Evolutionary conservation across 2,113 vertebrate species (phyloP).

Genomic region (Leuciscus idus): DNA sequence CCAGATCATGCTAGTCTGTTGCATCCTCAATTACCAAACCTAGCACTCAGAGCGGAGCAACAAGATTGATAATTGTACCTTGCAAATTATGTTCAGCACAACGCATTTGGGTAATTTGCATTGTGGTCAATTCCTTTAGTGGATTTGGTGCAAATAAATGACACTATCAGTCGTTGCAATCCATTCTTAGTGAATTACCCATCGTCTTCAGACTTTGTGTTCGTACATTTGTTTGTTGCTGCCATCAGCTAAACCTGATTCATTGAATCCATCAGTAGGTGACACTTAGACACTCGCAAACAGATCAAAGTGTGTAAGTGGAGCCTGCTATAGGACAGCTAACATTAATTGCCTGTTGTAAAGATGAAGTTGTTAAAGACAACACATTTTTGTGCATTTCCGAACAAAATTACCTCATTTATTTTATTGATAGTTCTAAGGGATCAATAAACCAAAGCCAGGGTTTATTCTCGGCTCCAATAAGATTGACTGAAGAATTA

Average conservation of each 20-base stretch:
- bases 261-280: not conserved
- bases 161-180: not conserved
- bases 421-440: conserved; percentile 71
- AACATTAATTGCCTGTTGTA: conserved; percentile 69
- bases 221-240: not conserved
- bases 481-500: conserved; percentile 72
- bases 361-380: conserved; percentile 76
- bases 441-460: conserved; percentile 76
- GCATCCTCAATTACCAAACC: not conserved
- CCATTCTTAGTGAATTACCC: conserved; percentile 3
- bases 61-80: not conserved
- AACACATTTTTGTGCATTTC: conserved; percentile 74
- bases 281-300: conserved; percentile 19
- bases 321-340: conserved; percentile 65
- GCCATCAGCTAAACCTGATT: conserved; percentile 7
- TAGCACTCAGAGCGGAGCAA: not conserved
- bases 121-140: conserved; percentile 2
- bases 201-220: not conserved
- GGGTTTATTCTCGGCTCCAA: conserved; percentile 70
- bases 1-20: not conserved
- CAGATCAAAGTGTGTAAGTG: conserved; percentile 20
- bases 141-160: conserved; percentile 34
- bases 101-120: not conserved
- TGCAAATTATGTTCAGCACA: not conserved
- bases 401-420: conserved; percentile 79